Base-by-base conservation (phyloP, 1,140 invertebrate genomes). In the Drosophila equinoxialis region DNA sequence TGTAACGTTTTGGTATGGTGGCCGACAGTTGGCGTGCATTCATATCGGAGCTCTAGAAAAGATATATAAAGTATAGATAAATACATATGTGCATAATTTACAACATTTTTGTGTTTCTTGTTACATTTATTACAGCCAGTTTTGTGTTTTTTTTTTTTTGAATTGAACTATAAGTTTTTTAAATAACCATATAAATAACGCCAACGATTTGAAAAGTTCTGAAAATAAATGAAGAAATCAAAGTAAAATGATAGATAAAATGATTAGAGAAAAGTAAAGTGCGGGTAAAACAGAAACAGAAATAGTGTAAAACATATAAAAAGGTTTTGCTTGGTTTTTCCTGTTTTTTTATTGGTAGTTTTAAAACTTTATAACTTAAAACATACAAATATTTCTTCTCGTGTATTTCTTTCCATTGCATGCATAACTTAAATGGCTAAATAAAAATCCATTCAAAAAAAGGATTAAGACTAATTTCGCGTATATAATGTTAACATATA, bases 161-260 rank as follows among this genome's bases (percentile, higher is more conserved):
- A 51, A 51, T 66, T 81, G 66, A 79, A 69, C 79, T 90, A 90
- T 74, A 70, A 71, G 64, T 83, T 86, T 65, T 86, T 86, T 58
- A 86, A 69, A 60, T 74, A 87, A 79, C 87, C 82, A 86, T 90
- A 91, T 60, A 91, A 68, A 90, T 91, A 91, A 81, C 90, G 86
- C 90, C 90, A 91, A 86, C 90, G 90, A 82, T 91, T 91, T 63
- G 87, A 82, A 91, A 91, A 91, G 57, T 91, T 89, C 90, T 91
- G 90, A 72, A 91, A 87, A 61, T 59, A 86, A 87, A 87, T 73
- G 7, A 70, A 83, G 58, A 64, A 48, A 63, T 23, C 45, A 51
- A 23, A 23, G 45, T 51, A 11, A 51, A 51, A 23, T 51, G 45
- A 39, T 67, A 39, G 2, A 64, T 30, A 20, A 62, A 30, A 51